These are phyloP conservation scores for Aphelocoma californica DNA, from an alignment of 2,797 vertebrate species.

Conservation along the genomic window DNA sequence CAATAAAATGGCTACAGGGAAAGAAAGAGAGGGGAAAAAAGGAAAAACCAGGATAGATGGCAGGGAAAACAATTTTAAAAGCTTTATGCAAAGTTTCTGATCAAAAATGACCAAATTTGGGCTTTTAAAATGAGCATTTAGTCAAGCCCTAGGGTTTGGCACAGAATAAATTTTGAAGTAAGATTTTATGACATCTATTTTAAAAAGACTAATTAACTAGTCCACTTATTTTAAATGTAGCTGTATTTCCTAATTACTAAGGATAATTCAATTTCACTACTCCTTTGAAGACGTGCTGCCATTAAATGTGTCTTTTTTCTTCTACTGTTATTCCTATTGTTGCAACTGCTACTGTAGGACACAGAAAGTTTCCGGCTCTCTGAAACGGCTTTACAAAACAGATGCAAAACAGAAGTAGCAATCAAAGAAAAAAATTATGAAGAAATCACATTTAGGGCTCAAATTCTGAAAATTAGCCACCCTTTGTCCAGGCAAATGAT, in stretches of 20 bases:
- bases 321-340: background rate
- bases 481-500: background rate
- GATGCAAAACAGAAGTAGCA: background rate
- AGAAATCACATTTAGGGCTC: background rate
- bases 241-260: conserved; percentile 13
- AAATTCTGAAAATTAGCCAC: background rate
- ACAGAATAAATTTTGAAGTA: background rate
- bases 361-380: background rate
- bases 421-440: background rate
- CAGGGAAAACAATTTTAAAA: background rate
- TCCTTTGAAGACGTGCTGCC: background rate
- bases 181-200: background rate
- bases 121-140: background rate
- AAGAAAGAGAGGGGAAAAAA: background rate
- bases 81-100: background rate
- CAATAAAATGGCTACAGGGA: background rate
- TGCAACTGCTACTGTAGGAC: background rate
- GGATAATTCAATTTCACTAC: background rate
- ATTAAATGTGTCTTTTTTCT: background rate
- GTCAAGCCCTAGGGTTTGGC: background rate
- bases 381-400: background rate
- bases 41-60: background rate
- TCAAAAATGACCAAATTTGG: background rate
- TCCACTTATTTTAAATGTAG: background rate
- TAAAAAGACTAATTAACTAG: conserved; percentile 18